phyloP scores from a whole-genome alignment of 1,140 invertebrate genomes.

The Drosophila sechellia region DNA sequence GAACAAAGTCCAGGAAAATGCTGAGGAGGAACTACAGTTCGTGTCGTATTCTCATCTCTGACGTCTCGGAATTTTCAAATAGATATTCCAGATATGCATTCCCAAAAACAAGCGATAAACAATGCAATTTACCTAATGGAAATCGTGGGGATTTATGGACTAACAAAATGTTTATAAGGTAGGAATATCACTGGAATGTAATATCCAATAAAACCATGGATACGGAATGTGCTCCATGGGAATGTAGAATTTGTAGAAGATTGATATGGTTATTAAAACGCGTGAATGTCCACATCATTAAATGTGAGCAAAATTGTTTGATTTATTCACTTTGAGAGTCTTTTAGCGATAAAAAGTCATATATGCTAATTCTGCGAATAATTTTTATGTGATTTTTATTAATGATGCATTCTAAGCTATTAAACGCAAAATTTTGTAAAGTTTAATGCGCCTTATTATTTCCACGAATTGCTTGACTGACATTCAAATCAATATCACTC shows the following conservation, averaged over 20 bases:
- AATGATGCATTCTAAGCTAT: background rate
- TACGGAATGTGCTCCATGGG: background rate
- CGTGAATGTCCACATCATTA: background rate
- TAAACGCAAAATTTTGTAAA: background rate
- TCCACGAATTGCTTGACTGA: conserved; percentile 5
- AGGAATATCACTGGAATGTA: conserved; percentile 19
- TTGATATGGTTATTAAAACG: background rate
- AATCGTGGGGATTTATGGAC: conserved; percentile 38
- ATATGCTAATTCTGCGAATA: background rate
- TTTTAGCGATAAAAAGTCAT: background rate
- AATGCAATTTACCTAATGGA: conserved; percentile 51
- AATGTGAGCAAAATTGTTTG: background rate
- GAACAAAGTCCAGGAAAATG: conserved; percentile 52
- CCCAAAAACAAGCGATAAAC: conserved; percentile 39
- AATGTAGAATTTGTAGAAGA: conserved; percentile 10
- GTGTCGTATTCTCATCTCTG: conserved; percentile 33
- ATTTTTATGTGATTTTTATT: background rate
- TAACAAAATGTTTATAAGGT: conserved; percentile 27
- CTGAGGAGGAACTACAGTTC: conserved; percentile 24
- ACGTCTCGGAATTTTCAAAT: conserved; percentile 39
- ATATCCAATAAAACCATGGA: conserved; percentile 6
- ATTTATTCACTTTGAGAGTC: background rate
- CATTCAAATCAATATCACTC: conserved; percentile 7
- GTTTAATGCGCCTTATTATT: background rate
- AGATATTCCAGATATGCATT: conserved; percentile 31